Base-by-base conservation (phyloP, 2,797 vertebrate genomes). In the Triplophysa bombifrons region DNA sequence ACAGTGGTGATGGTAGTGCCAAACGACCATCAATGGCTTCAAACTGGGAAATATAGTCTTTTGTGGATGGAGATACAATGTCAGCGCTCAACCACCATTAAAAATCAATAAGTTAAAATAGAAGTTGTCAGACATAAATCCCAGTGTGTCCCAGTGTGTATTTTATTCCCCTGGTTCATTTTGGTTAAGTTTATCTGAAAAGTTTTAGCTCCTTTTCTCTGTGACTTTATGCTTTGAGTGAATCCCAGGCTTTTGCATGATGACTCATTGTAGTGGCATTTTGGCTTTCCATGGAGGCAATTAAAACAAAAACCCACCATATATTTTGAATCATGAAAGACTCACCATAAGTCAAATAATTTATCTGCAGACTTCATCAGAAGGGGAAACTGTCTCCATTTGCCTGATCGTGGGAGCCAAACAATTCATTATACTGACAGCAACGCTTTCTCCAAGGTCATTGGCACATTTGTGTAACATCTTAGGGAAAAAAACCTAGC, bases 231-330 rank as follows among this genome's bases (percentile, higher is more conserved):
- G 64, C 38, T 67, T 9, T 34, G 65, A 68, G 38, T 69, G 34
- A 73, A 63, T 72, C 69, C 74, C 72, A 64, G 70, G 56, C 76
- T 60, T 44, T 41, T 19, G 50, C 19, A 53, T 38, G 10, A 84
- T 92, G 91, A 93, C 88, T 91, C 91, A 92, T 76, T 22, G 72
- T 13, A 76, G 83, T 88, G 89, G 90, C 85, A 84, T 84, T 81
- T 83, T 74, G 51, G 89, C 85, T 93, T 90, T 91, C 88, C 87
- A 88, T 75, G 82, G 84, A 69, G 86, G 74, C 84, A 84, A 78
- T 89, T 90, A 91, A 91, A 88, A 82, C 81, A 75, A 83, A 78
- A 83, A 68, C 34, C 82, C 86, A 82, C 88, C 86, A 88, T 88
- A 89, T 84, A 80, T 92, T 91, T 90, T 87, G 90, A 82, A 88